Evolutionary conservation across 2,113 vertebrate species (phyloP).

Genomic region (Tachuris rubrigastra): DNA sequence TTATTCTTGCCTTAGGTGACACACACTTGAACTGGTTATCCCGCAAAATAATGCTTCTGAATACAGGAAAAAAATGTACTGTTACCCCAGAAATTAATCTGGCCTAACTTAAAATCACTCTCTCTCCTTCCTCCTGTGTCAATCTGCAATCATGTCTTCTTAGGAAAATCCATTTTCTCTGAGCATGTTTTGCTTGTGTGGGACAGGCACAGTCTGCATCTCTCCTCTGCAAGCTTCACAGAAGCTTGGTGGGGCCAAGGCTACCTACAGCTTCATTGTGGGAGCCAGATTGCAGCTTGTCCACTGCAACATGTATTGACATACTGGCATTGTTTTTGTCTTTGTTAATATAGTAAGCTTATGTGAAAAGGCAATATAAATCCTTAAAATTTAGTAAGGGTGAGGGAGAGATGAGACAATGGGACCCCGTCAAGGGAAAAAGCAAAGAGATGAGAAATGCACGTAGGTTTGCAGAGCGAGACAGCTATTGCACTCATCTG

Average conservation of each 20-base stretch:
- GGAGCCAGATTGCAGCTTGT: not conserved
- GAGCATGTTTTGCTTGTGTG: not conserved
- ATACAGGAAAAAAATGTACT: not conserved
- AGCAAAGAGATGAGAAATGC: not conserved
- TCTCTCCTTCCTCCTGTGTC: not conserved
- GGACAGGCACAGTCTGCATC: not conserved
- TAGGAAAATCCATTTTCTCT: not conserved
- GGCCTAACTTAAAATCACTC: not conserved
- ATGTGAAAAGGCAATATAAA: not conserved
- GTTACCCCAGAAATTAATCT: not conserved
- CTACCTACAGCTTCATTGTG: accelerated
- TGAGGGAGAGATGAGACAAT: not conserved
- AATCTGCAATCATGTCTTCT: not conserved
- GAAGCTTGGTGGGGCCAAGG: not conserved
- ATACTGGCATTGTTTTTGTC: not conserved
- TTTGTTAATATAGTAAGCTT: not conserved
- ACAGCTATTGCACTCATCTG: not conserved
- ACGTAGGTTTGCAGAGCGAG: not conserved
- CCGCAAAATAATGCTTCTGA: not conserved
- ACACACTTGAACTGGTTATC: not conserved
- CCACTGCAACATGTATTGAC: accelerated
- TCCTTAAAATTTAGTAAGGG: not conserved
- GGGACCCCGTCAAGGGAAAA: not conserved
- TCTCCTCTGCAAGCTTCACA: not conserved
- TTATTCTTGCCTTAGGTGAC: not conserved